A percentile compares a stretch with the other conserved stretches of the same genome.
Conservation (phyloP, 1,140 invertebrate species). For the Xylocopa sonorina region DNA sequence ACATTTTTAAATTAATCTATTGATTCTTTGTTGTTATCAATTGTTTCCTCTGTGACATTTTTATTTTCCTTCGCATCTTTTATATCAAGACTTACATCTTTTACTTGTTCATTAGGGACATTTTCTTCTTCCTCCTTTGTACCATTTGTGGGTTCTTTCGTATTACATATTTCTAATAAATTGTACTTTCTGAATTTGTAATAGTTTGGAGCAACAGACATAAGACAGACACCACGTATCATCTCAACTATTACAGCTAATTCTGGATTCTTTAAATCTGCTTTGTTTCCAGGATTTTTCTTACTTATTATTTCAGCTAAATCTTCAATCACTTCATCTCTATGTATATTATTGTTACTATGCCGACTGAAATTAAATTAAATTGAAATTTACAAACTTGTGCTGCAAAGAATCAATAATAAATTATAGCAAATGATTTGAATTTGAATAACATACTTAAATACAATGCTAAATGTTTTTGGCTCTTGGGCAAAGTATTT, state of each 20-base stretch:
- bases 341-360: constrained; percentile 88
- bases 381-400: background rate
- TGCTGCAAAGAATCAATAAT: background rate
- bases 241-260: constrained; percentile 91
- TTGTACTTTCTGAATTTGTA: constrained; percentile 88
- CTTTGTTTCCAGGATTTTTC: constrained; percentile 43
- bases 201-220: constrained; percentile 87
- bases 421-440: background rate
- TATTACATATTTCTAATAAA: constrained; percentile 82
- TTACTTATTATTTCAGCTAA: constrained; percentile 85
- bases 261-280: constrained; percentile 86
- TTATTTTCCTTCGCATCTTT: background rate
- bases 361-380: constrained; percentile 83
- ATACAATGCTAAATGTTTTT: constrained; percentile 89
- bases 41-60: background rate
- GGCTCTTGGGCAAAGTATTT: constrained; percentile 88
- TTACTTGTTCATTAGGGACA: background rate
- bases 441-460: constrained; percentile 83
- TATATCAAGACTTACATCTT: background rate
- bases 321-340: constrained; percentile 87
- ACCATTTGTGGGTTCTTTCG: constrained; percentile 26
- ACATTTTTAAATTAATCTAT: background rate
- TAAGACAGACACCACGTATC: constrained; percentile 85
- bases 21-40: background rate
- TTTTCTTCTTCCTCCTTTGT: background rate